Conservation (phyloP, 2,888 invertebrate species). For the Autographa pulchrina region DNA sequence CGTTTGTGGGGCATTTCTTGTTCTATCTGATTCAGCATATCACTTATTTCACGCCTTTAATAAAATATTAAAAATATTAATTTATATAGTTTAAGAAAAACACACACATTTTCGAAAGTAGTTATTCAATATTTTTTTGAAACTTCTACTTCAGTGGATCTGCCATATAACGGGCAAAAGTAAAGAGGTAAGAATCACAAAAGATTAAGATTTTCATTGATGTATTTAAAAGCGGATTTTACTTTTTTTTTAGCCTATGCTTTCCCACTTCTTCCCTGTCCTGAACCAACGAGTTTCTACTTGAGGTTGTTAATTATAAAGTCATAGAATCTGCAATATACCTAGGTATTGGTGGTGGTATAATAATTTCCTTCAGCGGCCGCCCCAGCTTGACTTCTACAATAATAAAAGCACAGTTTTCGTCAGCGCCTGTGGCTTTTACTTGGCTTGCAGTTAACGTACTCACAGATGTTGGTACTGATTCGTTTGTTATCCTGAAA, state of each 20-base stretch:
- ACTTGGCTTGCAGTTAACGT: slow-evolving; percentile 48
- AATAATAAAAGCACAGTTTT: slow-evolving; percentile 74
- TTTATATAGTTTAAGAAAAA: too few species aligned
- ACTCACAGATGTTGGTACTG: slow-evolving; percentile 57
- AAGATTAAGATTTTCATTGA: too few species aligned
- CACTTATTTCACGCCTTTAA: slow-evolving; percentile 71
- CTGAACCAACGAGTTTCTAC: too few species aligned
- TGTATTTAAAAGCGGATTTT: too few species aligned
- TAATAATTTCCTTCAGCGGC: slow-evolving; percentile 68
- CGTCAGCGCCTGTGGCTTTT: slow-evolving; percentile 74
- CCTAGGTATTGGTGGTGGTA: slow-evolving; percentile 73
- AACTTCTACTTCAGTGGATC: too few species aligned
- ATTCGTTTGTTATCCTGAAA: slow-evolving; percentile 60
- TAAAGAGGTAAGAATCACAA: too few species aligned
- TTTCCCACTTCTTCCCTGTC: too few species aligned
- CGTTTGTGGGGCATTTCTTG: slow-evolving; percentile 60
- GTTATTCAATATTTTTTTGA: too few species aligned
- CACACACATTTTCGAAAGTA: too few species aligned
- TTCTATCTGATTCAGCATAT: slow-evolving; percentile 75
- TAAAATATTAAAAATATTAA: not conserved
- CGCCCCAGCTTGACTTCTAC: slow-evolving; percentile 74
- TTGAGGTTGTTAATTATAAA: not conserved
- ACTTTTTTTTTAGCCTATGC: too few species aligned
- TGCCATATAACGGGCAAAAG: too few species aligned
- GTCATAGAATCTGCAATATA: slow-evolving; percentile 49